Conservation (phyloP, 2,888 invertebrate genomes). For the Lasioglossum villosulum region DNA sequence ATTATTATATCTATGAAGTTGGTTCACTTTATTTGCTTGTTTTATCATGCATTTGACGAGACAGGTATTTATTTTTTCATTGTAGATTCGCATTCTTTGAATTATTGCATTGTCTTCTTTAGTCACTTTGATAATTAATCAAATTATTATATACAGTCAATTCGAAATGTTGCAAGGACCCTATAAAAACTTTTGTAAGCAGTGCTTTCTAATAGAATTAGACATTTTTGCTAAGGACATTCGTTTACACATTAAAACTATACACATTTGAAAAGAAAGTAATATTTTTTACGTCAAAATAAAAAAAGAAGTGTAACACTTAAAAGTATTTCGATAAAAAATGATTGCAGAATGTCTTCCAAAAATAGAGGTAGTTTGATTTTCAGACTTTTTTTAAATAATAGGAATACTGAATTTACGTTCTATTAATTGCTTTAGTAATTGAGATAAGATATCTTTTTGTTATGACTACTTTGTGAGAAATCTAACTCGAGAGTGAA, state of each 20-base stretch:
- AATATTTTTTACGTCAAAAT: constrained; percentile 17
- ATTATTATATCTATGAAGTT: constrained; percentile 32
- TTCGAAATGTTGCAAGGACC: neutral
- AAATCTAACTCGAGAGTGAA: constrained; percentile 32
- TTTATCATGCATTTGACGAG: neutral
- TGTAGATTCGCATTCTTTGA: neutral
- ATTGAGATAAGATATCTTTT: neutral
- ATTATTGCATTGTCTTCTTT: neutral
- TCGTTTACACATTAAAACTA: neutral
- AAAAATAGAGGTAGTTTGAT: constrained; percentile 11
- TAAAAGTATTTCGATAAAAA: constrained; percentile 1
- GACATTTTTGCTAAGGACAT: neutral
- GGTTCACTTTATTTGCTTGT: neutral
- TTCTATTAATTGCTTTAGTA: neutral
- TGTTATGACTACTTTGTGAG: neutral
- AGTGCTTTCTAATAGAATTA: neutral
- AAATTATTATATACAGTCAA: neutral
- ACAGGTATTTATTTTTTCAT: neutral
- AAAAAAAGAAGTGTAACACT: neutral
- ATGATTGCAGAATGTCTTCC: constrained; percentile 43
- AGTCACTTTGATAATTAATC: neutral
- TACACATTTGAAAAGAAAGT: constrained; percentile 7
- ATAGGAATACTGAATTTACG: neutral
- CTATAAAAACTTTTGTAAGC: neutral
- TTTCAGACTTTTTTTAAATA: constrained; percentile 1